These are phyloP conservation scores for Pyrgus malvae DNA, from an alignment of 2,888 invertebrate species.

Conservation along the genomic window DNA sequence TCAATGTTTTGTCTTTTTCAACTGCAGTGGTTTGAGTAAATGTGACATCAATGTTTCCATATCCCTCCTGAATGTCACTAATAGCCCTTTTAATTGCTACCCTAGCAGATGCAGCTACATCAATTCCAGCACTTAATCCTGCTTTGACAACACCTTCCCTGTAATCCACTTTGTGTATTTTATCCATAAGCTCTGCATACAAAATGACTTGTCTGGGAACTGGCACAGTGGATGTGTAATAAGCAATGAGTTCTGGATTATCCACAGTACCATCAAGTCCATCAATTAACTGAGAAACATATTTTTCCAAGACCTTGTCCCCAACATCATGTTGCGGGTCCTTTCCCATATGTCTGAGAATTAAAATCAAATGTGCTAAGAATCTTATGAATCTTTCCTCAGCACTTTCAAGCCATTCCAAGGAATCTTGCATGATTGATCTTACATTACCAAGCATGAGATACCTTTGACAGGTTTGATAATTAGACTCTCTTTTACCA, in stretches of 20 bases:
- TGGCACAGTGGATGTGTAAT: slow-evolving; percentile 91
- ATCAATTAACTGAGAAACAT: slow-evolving; percentile 86
- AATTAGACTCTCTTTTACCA: slow-evolving; percentile 83
- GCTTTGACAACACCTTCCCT: slow-evolving; percentile 85
- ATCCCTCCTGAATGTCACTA: slow-evolving; percentile 66
- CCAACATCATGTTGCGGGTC: slow-evolving; percentile 86
- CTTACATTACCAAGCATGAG: slow-evolving; percentile 92
- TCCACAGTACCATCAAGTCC: slow-evolving; percentile 77
- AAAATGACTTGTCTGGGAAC: slow-evolving; percentile 70
- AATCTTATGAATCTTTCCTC: slow-evolving; percentile 86
- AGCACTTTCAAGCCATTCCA: slow-evolving; percentile 83
- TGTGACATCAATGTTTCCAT: slow-evolving; percentile 77
- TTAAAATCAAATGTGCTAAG: slow-evolving; percentile 91
- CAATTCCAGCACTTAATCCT: slow-evolving; percentile 88
- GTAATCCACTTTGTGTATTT: slow-evolving; percentile 84
- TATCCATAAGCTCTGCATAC: slow-evolving; percentile 87
- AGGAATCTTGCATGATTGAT: slow-evolving; percentile 86
- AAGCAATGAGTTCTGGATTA: slow-evolving; percentile 90
- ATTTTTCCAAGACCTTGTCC: slow-evolving; percentile 89
- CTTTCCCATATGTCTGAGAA: slow-evolving; percentile 90
- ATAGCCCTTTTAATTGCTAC: slow-evolving; percentile 90
- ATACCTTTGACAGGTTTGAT: slow-evolving; percentile 91
- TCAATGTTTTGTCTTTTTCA: slow-evolving; percentile 70
- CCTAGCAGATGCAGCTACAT: slow-evolving; percentile 92
- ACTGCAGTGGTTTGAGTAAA: slow-evolving; percentile 86